A percentile compares a stretch with the other conserved stretches of the same genome.
Conservation (phyloP, 2,113 vertebrate genomes). For the Onychorhynchus coronatus region DNA sequence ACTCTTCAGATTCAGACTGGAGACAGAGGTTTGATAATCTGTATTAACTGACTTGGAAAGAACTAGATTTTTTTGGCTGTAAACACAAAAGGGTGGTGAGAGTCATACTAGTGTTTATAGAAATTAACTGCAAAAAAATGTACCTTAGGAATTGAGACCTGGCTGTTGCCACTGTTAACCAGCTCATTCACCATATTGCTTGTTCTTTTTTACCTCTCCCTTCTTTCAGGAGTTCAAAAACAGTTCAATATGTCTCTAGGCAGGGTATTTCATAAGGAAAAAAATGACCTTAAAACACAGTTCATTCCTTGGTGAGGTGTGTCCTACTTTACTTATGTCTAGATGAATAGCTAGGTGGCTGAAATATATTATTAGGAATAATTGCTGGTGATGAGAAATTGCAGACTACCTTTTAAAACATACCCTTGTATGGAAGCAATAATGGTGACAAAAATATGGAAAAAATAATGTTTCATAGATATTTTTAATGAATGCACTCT, state of each 20-base stretch:
- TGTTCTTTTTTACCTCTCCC: background rate
- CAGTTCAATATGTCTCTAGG: background rate
- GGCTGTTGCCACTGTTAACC: background rate
- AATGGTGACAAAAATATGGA: background rate
- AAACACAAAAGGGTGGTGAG: background rate
- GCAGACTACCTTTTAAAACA: background rate
- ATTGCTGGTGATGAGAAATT: slow-evolving; percentile 21
- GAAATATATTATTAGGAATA: slow-evolving; percentile 30
- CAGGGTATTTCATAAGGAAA: background rate
- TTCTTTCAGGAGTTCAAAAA: background rate
- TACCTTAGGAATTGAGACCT: background rate
- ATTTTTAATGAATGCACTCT: background rate
- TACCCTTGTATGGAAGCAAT: background rate
- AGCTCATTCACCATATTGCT: background rate
- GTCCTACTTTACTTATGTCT: background rate
- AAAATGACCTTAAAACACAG: background rate
- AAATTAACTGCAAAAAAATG: background rate
- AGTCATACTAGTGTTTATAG: background rate
- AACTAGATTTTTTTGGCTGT: background rate
- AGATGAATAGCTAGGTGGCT: slow-evolving; percentile 1
- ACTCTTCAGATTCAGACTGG: background rate
- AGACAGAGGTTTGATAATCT: background rate
- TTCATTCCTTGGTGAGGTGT: slow-evolving; percentile 26
- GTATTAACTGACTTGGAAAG: background rate
- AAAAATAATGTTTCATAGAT: background rate